These are phyloP conservation scores for Drosophila maculinotata DNA, from an alignment of 2,888 invertebrate species.

Conservation along the genomic window DNA sequence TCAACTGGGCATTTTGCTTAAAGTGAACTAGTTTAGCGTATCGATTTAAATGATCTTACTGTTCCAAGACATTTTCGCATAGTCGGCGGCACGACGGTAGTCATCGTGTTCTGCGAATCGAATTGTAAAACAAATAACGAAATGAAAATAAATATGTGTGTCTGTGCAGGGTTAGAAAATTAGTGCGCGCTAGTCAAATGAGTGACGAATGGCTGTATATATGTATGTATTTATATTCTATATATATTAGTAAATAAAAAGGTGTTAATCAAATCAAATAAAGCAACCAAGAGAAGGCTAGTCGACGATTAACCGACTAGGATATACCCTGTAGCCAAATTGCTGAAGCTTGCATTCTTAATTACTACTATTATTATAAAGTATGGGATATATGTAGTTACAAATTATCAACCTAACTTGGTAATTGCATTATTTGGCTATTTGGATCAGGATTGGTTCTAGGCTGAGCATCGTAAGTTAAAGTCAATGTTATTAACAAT, in stretches of 20 bases:
- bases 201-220: constrained; percentile 14
- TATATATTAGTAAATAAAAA: constrained; percentile 23
- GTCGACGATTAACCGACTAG: no score
- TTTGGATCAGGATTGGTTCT: no score
- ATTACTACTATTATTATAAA: no score
- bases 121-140: constrained; percentile 75
- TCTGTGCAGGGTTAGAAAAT: constrained; percentile 57
- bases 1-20: constrained; percentile 14
- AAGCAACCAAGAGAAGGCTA: background rate
- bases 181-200: constrained; percentile 41
- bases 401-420: no score
- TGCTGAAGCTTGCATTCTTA: background rate
- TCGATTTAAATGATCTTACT: constrained; percentile 87
- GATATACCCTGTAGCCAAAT: constrained; percentile 1
- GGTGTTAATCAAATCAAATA: constrained; percentile 27
- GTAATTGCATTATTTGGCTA: no score
- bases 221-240: constrained; percentile 1
- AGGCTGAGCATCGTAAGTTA: no score
- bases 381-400: no score
- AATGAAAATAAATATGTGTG: constrained; percentile 81
- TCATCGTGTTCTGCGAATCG: constrained; percentile 89
- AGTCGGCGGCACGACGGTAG: constrained; percentile 91
- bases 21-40: constrained; percentile 37
- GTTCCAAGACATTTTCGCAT: constrained; percentile 94
- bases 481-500: no score